A percentile compares a stretch with the other conserved stretches of the same genome.
Evolutionary conservation across 2,888 invertebrate species (phyloP).

Genomic region (Agrochola lychnidis): DNA sequence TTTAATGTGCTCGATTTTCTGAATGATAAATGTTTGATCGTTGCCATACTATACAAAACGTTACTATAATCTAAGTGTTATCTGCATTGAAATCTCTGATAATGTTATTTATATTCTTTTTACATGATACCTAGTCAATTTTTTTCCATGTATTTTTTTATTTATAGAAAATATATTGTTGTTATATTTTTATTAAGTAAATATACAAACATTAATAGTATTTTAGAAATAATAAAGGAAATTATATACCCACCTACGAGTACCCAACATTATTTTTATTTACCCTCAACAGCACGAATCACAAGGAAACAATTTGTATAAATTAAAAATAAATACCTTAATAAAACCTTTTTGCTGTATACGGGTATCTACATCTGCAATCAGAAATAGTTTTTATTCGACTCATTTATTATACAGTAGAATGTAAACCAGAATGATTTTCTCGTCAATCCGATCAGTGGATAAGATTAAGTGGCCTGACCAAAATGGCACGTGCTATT

Average conservation of each 20-base stretch:
- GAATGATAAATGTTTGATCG: background rate
- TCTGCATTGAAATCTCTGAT: constrained; percentile 41
- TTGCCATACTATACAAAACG: background rate
- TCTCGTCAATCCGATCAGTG: constrained; percentile 69
- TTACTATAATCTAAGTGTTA: constrained; percentile 20
- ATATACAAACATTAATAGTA: background rate
- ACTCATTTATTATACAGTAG: constrained; percentile 71
- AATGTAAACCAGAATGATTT: constrained; percentile 69
- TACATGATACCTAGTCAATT: constrained; percentile 46
- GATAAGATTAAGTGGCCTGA: constrained; percentile 67
- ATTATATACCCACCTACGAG: background rate
- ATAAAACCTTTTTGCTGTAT: constrained; percentile 41
- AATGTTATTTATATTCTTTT: constrained; percentile 23
- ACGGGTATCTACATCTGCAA: constrained; percentile 68
- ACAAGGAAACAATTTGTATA: constrained; percentile 2
- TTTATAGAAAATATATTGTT: constrained; percentile 6
- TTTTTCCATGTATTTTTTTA: constrained; percentile 16
- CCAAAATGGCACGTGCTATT: constrained; percentile 72
- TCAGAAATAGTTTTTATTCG: constrained; percentile 67
- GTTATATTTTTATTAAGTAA: constrained; percentile 15
- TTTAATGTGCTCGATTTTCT: constrained; percentile 7
- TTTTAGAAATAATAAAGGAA: constrained; percentile 23
- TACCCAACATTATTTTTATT: constrained; percentile 5
- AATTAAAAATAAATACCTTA: constrained; percentile 24
- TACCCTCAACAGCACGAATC: background rate